Conservation (phyloP, 2,113 vertebrate genomes). For the Charadrius vociferus region DNA sequence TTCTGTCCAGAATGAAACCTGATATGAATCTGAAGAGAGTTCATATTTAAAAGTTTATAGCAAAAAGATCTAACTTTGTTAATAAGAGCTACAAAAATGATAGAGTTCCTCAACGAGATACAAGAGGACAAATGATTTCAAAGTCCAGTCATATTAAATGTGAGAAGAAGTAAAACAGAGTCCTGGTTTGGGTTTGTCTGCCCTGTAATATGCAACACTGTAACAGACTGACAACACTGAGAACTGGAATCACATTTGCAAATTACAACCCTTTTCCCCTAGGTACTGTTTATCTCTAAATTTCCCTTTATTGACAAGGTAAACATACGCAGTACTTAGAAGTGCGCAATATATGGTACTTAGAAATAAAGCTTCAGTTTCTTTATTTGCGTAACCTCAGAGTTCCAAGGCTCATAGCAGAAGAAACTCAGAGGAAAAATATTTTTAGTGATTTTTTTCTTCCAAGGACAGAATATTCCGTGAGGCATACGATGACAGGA, state of each 20-base stretch:
- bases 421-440: constrained; percentile 24
- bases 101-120: not conserved
- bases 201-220: not conserved
- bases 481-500: not conserved
- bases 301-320: not conserved
- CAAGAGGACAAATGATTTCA: not conserved
- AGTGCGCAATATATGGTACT: not conserved
- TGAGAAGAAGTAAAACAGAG: not conserved
- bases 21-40: not conserved
- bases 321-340: not conserved
- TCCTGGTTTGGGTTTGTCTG: not conserved
- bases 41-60: not conserved
- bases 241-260: not conserved
- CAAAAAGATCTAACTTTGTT: not conserved
- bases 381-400: not conserved
- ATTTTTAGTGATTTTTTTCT: constrained; percentile 11
- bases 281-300: not conserved
- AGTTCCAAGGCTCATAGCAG: not conserved
- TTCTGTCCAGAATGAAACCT: not conserved
- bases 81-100: not conserved
- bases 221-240: not conserved
- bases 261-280: not conserved
- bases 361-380: not conserved
- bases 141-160: not conserved
- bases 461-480: not conserved